Conservation (phyloP, 2,888 invertebrate species). For the Steinernema hermaphroditum region DNA sequence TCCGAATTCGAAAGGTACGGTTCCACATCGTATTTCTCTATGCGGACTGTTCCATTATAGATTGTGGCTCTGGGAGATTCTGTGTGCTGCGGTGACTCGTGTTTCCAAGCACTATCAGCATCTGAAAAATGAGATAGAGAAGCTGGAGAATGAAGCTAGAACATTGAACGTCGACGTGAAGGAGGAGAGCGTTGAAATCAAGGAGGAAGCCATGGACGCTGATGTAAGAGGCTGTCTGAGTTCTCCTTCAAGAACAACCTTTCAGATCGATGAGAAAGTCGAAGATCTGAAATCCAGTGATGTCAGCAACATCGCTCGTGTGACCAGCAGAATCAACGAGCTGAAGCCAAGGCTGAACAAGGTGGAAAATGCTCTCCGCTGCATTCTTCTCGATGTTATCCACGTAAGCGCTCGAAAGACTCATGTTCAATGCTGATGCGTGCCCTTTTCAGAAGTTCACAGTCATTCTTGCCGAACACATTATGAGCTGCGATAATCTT, state of each 20-base stretch:
- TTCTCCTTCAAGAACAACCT: neutral
- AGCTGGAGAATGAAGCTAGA: conserved; percentile 45
- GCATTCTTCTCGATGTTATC: conserved; percentile 56
- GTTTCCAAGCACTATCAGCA: conserved; percentile 74
- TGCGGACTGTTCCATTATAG: conserved; percentile 69
- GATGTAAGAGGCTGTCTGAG: neutral
- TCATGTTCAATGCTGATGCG: neutral
- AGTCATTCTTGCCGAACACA: conserved; percentile 93
- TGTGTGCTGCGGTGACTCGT: conserved; percentile 91
- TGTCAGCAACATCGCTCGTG: neutral
- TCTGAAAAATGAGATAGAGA: conserved; percentile 31
- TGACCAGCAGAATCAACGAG: neutral
- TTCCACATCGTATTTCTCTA: neutral
- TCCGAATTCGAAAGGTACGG: conserved; percentile 50
- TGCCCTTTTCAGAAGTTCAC: conserved; percentile 78
- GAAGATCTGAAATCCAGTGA: neutral
- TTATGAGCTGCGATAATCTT: conserved; percentile 89
- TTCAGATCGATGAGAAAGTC: conserved; percentile 32
- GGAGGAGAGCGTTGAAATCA: neutral
- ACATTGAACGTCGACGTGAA: neutral
- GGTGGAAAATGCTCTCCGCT: conserved; percentile 41
- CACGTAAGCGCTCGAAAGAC: conserved; percentile 45
- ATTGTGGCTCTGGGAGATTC: conserved; percentile 91
- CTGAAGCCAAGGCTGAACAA: conserved; percentile 24
- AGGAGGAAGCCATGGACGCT: neutral